These are phyloP conservation scores for Artibeus jamaicensis DNA, from an alignment of 2,797 vertebrate species.

Conservation along the genomic window DNA sequence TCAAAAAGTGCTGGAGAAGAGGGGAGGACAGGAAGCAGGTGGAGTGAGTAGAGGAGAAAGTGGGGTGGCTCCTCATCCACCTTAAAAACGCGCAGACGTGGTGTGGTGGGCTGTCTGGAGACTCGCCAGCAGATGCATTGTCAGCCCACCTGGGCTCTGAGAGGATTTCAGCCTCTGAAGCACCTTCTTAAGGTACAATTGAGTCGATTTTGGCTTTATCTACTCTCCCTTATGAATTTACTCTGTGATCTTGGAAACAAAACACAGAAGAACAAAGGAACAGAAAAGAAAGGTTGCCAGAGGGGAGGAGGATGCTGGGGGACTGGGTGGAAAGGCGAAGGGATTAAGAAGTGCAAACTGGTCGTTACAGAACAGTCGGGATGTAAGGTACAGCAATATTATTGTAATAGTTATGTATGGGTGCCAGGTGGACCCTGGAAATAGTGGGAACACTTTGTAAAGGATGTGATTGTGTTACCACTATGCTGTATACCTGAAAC, in stretches of 20 bases:
- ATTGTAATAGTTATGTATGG: not conserved
- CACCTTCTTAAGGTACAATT: not conserved
- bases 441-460: not conserved
- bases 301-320: not conserved
- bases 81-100: not conserved
- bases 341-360: not conserved
- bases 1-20: not conserved
- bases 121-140: accelerated
- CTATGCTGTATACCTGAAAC: not conserved
- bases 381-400: not conserved
- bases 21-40: accelerated
- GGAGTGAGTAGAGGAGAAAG: not conserved
- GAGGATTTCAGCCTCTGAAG: not conserved
- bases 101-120: not conserved
- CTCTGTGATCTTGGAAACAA: not conserved
- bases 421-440: not conserved
- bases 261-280: not conserved
- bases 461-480: not conserved
- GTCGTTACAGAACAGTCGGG: not conserved
- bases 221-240: not conserved
- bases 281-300: not conserved
- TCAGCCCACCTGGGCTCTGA: not conserved
- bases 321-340: not conserved
- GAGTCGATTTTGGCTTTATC: not conserved
- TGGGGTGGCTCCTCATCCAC: not conserved